phyloP scores from a whole-genome alignment of 2,888 invertebrate genomes.

The Octonoba sinensis region DNA sequence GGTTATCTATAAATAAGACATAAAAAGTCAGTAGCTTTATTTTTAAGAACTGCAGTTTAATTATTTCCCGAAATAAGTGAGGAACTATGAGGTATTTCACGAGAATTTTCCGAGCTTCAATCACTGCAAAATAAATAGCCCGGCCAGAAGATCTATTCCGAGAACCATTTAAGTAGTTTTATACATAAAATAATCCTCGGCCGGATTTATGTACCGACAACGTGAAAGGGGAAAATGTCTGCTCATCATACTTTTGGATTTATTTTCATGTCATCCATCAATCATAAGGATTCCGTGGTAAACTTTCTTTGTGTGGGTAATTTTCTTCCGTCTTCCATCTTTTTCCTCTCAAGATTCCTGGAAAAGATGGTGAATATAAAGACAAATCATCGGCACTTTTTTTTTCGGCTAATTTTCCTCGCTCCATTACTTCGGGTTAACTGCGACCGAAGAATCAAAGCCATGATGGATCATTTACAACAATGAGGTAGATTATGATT shows the following conservation, averaged over 20 bases:
- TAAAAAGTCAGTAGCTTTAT: no score
- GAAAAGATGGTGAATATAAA: no score
- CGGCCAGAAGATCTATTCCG: neutral
- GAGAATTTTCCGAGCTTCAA: no score
- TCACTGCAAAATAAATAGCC: no score
- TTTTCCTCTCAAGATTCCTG: neutral
- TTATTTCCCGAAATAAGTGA: no score
- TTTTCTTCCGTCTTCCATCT: neutral
- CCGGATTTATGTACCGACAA: constrained; percentile 21
- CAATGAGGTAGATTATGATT: no score
- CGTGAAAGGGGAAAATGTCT: constrained; percentile 20
- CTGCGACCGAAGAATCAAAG: neutral
- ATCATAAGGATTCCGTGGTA: constrained; percentile 13
- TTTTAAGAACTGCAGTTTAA: no score
- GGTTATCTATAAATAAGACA: no score
- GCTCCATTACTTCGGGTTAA: constrained; percentile 29
- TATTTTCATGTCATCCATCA: constrained; percentile 41
- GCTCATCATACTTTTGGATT: constrained; percentile 48
- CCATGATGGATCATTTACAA: no score
- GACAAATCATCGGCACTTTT: no score
- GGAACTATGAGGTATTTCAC: no score
- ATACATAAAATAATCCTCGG: constrained; percentile 37
- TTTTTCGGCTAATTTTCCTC: neutral
- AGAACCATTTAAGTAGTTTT: constrained; percentile 20
- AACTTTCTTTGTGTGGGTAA: neutral